These are phyloP conservation scores for Aphis craccivora DNA, from an alignment of 1,140 invertebrate genomes.

Conservation along the genomic window DNA sequence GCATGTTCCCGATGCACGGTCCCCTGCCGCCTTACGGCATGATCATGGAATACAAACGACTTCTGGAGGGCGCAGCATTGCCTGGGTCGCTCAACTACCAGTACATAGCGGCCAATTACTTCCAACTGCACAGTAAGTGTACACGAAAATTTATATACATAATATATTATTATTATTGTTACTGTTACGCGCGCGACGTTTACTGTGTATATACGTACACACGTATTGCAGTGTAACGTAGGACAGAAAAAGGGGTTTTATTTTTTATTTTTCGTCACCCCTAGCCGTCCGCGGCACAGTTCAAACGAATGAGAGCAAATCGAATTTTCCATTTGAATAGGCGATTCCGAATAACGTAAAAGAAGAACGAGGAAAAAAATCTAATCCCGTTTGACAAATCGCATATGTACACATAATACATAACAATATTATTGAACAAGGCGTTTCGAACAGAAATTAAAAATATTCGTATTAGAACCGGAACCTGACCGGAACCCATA, in stretches of 20 bases:
- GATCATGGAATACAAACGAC: slow-evolving; percentile 52
- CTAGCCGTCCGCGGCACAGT: neutral
- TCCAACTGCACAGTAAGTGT: slow-evolving; percentile 57
- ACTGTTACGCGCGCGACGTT: neutral
- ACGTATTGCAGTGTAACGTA: neutral
- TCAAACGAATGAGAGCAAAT: slow-evolving; percentile 52
- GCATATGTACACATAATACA: neutral
- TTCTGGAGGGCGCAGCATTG: slow-evolving; percentile 39
- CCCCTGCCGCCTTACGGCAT: slow-evolving; percentile 51
- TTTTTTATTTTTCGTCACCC: neutral
- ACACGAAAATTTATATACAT: neutral
- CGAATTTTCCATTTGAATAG: slow-evolving; percentile 42
- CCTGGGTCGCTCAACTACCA: slow-evolving; percentile 53
- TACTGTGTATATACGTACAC: neutral
- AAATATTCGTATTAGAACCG: neutral
- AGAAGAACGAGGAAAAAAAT: slow-evolving; percentile 40
- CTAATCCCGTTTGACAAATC: slow-evolving; percentile 40
- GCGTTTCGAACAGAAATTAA: neutral
- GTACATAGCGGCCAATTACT: slow-evolving; percentile 56
- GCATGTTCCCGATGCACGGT: slow-evolving; percentile 51
- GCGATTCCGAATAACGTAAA: neutral
- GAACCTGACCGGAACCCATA: neutral
- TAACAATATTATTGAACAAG: neutral
- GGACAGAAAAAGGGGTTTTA: neutral
- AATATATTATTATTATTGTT: neutral